phyloP scores from a whole-genome alignment of 2,888 invertebrate species.

The Pediacus dermestoides region DNA sequence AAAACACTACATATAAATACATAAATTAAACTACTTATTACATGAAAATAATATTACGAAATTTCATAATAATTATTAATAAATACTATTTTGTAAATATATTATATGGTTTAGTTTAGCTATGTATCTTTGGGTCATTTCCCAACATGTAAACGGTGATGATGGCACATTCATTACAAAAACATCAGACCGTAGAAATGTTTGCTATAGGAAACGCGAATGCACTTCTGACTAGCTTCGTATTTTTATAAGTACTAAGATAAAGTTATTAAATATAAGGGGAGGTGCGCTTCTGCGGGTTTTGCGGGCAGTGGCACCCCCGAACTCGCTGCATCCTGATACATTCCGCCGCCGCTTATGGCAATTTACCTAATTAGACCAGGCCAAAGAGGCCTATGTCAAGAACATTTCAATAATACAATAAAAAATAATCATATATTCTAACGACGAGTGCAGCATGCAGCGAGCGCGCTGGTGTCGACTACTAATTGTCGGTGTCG shows the following conservation, averaged over 20 bases:
- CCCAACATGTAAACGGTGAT: constrained; percentile 33
- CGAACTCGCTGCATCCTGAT: constrained; percentile 28
- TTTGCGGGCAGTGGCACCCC: constrained; percentile 29
- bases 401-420: too few species aligned
- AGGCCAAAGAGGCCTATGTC: not conserved
- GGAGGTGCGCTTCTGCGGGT: constrained; percentile 35
- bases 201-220: constrained; percentile 49
- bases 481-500: constrained; percentile 37
- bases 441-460: constrained; percentile 20
- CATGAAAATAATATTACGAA: constrained; percentile 29
- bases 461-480: constrained; percentile 34
- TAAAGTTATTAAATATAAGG: constrained; percentile 31
- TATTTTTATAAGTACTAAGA: constrained; percentile 49
- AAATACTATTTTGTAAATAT: constrained; percentile 32
- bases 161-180: constrained; percentile 43
- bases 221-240: constrained; percentile 52
- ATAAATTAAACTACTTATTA: constrained; percentile 36
- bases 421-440: too few species aligned
- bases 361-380: constrained; percentile 14
- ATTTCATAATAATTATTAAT: constrained; percentile 26
- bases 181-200: constrained; percentile 41
- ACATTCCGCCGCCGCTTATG: constrained; percentile 14
- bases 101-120: constrained; percentile 33
- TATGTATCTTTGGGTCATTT: constrained; percentile 40
- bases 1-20: constrained; percentile 48